Evolutionary conservation across 2,888 invertebrate genomes (phyloP), one percentile per base, ranked within the genome.

Genomic region (Lepeophtheirus nordmannii): DNA sequence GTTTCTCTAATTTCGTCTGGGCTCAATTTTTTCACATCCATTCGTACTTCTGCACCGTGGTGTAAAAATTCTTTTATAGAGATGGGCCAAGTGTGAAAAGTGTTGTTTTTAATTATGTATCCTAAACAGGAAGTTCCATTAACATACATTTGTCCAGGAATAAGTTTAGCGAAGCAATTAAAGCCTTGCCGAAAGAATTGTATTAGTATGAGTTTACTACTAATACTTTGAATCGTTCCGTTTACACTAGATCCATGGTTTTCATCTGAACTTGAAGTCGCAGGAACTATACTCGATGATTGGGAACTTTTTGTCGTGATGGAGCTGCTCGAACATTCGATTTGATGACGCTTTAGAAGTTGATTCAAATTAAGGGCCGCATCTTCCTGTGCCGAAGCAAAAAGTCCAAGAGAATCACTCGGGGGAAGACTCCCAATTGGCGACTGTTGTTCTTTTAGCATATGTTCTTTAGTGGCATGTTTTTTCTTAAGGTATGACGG

Each of bases 111-210:
- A 20, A 56, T 56, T 9, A 63, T 9, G 53, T 53, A 56, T 14
- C 63, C 63, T n/a, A 63, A 63, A 17, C 22, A 30, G 2, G 41
- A 46, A 17, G 17, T 17, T 14, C 63, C 63, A 56, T 63, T 63
- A 1, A 63, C 37, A 22, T 53, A 56, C 63, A 63, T 63, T 23
- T 56, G 46, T n/a, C 63, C 63, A 20, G 63, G 63, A 22, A 56
- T 37, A 8, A 63, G 37, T 22, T 38, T 63, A 7, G 63, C 63
- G 14, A 46, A 37, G 3, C 30, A 14, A 39, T 8, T 39, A 56
- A 22, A 9, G 12, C 22, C n/a, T 14, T 22, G n/a, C 12, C 22
- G 22, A 22, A 9, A 12, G 22, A 63, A 63, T n/a, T 41, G 22
- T 9, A 63, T 56, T n/a, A 63, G 23, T 12, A 63, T 38, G 10